A percentile compares a stretch with the other conserved stretches of the same genome.
phyloP scores from a whole-genome alignment of 2,797 vertebrate genomes.

The Lagorchestes hirsutus region DNA sequence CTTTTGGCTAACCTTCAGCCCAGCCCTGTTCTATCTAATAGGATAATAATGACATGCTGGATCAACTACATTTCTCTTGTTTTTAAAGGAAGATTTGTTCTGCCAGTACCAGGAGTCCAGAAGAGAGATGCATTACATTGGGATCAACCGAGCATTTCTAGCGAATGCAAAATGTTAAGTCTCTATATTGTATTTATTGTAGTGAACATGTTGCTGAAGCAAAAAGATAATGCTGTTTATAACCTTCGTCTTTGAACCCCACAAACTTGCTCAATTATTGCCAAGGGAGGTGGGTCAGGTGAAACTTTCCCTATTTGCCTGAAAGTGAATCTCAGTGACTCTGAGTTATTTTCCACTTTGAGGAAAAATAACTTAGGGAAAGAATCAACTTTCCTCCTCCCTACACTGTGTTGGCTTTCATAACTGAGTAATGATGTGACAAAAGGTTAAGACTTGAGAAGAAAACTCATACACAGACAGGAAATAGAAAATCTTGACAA shows the following conservation, averaged over 20 bases:
- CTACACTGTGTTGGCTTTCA: not conserved
- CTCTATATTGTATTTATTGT: not conserved
- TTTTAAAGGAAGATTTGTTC: conserved; percentile 10
- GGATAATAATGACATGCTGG: not conserved
- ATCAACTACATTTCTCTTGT: conserved; percentile 10
- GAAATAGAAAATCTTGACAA: not conserved
- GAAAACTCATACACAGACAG: not conserved
- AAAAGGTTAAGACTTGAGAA: conserved; percentile 15
- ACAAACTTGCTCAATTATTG: conserved; percentile 2
- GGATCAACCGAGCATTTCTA: conserved; percentile 12
- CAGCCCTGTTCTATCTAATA: not conserved
- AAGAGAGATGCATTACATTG: conserved; percentile 13
- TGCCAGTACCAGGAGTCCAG: conserved; percentile 9
- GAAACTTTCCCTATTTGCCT: conserved; percentile 17
- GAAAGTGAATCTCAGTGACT: conserved; percentile 15
- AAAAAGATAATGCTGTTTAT: conserved; percentile 24
- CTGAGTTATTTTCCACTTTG: not conserved
- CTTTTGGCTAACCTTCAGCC: not conserved
- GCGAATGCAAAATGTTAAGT: conserved; percentile 42
- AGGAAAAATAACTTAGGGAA: not conserved
- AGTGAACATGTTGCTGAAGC: conserved; percentile 19
- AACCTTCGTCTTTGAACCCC: conserved; percentile 20
- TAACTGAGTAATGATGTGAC: not conserved
- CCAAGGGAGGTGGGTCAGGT: not conserved
- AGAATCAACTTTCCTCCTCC: not conserved